Conservation (phyloP, 2,797 vertebrate genomes). For the Paedocypris micromegethes region DNA sequence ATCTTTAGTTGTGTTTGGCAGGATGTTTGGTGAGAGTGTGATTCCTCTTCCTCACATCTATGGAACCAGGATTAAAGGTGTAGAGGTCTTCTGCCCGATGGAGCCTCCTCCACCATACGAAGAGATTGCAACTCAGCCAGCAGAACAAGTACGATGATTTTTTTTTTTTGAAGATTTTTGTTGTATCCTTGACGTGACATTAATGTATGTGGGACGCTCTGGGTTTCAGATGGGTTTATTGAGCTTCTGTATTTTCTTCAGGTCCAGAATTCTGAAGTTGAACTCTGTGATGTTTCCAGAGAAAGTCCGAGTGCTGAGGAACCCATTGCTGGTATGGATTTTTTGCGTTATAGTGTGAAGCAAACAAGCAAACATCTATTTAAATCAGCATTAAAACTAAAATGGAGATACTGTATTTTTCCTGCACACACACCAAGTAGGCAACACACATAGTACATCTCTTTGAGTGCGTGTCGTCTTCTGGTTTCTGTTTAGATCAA, state of each 20-base stretch:
- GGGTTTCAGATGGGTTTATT: neutral
- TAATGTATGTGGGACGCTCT: no score
- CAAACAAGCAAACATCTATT: no score
- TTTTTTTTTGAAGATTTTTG: neutral
- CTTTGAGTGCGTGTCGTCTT: no score
- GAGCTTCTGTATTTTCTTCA: constrained; percentile 34
- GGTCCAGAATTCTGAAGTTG: constrained; percentile 52
- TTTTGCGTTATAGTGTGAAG: neutral
- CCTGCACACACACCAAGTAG: no score
- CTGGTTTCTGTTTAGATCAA: no score
- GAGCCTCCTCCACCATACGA: constrained; percentile 80
- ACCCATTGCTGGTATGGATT: constrained; percentile 43
- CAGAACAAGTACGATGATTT: constrained; percentile 58
- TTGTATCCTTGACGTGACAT: neutral
- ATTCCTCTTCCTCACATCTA: constrained; percentile 76
- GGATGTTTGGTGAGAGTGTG: constrained; percentile 65
- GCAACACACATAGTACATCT: no score
- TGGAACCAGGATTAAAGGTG: constrained; percentile 66
- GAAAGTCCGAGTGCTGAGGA: constrained; percentile 36
- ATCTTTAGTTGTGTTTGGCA: constrained; percentile 43
- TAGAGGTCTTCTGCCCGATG: constrained; percentile 75
- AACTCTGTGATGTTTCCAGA: constrained; percentile 41
- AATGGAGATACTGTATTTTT: no score
- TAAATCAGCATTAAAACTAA: no score
- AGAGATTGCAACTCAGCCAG: constrained; percentile 53